phyloP scores from a whole-genome alignment of 2,797 vertebrate species.

The Crenuchus spilurus region DNA sequence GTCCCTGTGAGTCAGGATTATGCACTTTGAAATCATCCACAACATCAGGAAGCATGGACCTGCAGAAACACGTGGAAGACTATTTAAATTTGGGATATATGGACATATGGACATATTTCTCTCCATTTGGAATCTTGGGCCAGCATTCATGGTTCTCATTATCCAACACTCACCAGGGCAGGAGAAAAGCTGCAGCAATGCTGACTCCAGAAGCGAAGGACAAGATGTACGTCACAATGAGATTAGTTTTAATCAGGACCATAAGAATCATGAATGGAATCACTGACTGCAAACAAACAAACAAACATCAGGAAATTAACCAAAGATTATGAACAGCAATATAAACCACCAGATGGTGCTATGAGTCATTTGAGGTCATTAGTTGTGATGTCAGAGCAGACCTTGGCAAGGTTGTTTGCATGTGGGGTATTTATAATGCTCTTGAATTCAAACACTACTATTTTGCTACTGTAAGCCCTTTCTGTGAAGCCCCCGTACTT shows the following conservation, averaged over 20 bases:
- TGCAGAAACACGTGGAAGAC: slow-evolving; percentile 58
- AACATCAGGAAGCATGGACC: slow-evolving; percentile 98
- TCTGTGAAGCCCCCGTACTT: slow-evolving; percentile 64
- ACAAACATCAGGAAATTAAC: slow-evolving; percentile 14
- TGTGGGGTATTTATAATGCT: background rate
- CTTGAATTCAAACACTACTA: background rate
- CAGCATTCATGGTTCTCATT: background rate
- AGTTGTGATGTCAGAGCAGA: background rate
- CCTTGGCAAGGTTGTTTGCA: background rate
- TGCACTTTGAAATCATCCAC: slow-evolving; percentile 93
- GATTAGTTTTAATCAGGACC: slow-evolving; percentile 82
- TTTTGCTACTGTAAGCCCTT: background rate
- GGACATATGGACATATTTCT: background rate
- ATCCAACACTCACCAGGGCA: slow-evolving; percentile 86
- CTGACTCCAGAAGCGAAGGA: slow-evolving; percentile 88
- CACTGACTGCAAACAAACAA: slow-evolving; percentile 78
- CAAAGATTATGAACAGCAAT: background rate
- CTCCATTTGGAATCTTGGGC: background rate
- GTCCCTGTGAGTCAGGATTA: slow-evolving; percentile 83
- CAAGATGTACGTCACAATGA: slow-evolving; percentile 87
- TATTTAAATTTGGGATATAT: too few species aligned
- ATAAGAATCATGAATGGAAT: slow-evolving; percentile 91
- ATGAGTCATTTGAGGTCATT: background rate
- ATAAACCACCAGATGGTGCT: background rate
- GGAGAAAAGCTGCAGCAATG: slow-evolving; percentile 91